These are phyloP conservation scores for Oxygymnocypris stewartii DNA, from an alignment of 2,113 vertebrate species.

Conservation along the genomic window DNA sequence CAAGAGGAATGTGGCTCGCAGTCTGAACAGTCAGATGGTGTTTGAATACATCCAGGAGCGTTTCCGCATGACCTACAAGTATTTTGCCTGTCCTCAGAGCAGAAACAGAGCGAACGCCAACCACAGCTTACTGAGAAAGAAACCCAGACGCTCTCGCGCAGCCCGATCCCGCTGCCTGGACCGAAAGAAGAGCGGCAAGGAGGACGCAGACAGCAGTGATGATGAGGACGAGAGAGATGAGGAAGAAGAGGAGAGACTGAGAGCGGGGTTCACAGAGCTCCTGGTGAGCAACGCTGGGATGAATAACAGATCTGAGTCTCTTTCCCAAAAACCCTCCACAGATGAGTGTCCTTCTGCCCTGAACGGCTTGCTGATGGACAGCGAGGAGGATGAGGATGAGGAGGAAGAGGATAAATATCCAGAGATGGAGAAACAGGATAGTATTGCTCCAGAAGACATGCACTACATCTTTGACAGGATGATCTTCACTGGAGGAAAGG, in stretches of 20 bases:
- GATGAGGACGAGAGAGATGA: conserved; percentile 50
- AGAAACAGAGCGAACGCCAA: conserved; percentile 61
- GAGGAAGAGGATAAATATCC: conserved; percentile 64
- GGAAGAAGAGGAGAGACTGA: conserved; percentile 37
- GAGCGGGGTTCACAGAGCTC: conserved; percentile 23
- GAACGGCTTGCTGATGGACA: conserved; percentile 73
- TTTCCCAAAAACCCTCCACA: not conserved
- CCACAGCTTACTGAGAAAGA: conserved; percentile 57
- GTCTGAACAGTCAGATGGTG: conserved; percentile 98
- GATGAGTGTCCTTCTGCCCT: conserved; percentile 66
- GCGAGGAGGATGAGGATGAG: conserved; percentile 58
- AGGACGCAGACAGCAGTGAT: not conserved
- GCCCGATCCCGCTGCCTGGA: not conserved
- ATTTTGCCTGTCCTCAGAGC: conserved; percentile 94
- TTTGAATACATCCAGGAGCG: conserved; percentile 98
- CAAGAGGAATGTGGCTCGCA: conserved; percentile 97
- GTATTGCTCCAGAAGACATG: conserved; percentile 78
- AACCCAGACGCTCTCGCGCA: conserved; percentile 4
- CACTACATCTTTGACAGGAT: conserved; percentile 93
- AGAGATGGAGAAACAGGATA: conserved; percentile 66
- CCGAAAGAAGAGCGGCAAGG: conserved; percentile 12
- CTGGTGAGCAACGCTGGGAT: conserved; percentile 42
- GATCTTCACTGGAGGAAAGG: conserved; percentile 98
- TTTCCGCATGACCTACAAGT: conserved; percentile 92
- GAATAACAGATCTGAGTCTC: conserved; percentile 28